These are phyloP conservation scores for Trichacis sp. DNA, from an alignment of 2,888 invertebrate species.

Conservation along the genomic window DNA sequence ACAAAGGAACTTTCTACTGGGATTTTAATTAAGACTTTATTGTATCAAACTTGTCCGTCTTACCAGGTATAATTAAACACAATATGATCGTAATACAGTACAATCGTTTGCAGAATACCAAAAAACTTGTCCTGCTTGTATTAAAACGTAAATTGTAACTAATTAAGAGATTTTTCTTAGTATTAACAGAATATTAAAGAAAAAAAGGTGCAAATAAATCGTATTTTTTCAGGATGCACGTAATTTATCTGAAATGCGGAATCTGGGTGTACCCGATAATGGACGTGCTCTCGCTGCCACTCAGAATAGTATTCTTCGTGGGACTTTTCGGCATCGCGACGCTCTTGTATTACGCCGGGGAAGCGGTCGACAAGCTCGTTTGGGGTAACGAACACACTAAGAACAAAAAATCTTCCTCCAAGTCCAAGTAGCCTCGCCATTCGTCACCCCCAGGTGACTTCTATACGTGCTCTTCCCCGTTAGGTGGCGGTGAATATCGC, in stretches of 20 bases:
- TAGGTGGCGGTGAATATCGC: slow-evolving; percentile 58
- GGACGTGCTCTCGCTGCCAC: slow-evolving; percentile 79
- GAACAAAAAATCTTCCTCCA: slow-evolving; percentile 57
- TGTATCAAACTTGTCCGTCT: too few relatives aligned
- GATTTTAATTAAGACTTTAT: too few relatives aligned
- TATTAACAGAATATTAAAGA: too few relatives aligned
- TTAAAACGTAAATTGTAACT: too few relatives aligned
- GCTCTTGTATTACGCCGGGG: slow-evolving; percentile 79
- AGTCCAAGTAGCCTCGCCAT: slow-evolving; percentile 60
- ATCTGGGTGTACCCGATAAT: slow-evolving; percentile 95
- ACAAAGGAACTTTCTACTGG: too few relatives aligned
- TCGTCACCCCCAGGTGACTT: slow-evolving; percentile 50
- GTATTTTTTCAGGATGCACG: slow-evolving; percentile 72
- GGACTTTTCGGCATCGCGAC: slow-evolving; percentile 74
- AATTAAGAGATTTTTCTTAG: too few relatives aligned
- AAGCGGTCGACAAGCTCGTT: slow-evolving; percentile 77
- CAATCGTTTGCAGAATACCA: too few relatives aligned
- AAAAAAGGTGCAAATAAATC: background rate
- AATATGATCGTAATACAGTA: too few relatives aligned
- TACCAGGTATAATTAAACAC: too few relatives aligned
- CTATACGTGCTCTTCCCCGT: slow-evolving; percentile 50
- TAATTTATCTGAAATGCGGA: slow-evolving; percentile 80
- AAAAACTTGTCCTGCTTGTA: too few relatives aligned
- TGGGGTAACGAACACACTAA: slow-evolving; percentile 76
- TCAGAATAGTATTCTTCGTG: slow-evolving; percentile 81